Evolutionary conservation across 2,888 invertebrate species (phyloP).

Genomic region (Harmothoe impar): DNA sequence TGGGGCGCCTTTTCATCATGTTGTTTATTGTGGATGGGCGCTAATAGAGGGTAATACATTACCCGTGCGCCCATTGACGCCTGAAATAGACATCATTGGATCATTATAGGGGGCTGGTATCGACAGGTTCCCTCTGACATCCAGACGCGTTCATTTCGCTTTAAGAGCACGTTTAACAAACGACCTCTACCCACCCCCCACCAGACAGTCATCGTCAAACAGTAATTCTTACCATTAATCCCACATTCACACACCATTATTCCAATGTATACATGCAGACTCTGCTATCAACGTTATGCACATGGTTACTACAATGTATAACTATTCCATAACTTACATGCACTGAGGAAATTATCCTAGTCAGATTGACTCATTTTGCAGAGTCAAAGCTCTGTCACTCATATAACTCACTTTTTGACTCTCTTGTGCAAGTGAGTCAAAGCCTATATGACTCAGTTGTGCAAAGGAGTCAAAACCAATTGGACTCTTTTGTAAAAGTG

Average conservation of each 20-base stretch:
- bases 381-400: too few relatives aligned
- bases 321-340: too few relatives aligned
- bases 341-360: too few relatives aligned
- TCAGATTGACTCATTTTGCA: too few relatives aligned
- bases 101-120: constrained; percentile 47
- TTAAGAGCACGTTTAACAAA: constrained; percentile 26
- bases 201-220: neutral
- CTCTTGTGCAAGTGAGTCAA: too few relatives aligned
- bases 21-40: constrained; percentile 38
- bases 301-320: too few relatives aligned
- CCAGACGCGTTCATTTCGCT: neutral
- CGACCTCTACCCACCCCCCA: neutral
- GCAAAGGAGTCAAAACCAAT: too few relatives aligned
- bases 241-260: neutral
- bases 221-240: neutral
- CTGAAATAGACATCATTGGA: constrained; percentile 61
- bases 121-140: constrained; percentile 18
- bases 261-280: neutral
- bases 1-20: constrained; percentile 54
- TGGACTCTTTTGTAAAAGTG: too few relatives aligned
- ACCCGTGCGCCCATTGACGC: constrained; percentile 47
- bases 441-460: too few relatives aligned
- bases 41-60: constrained; percentile 61
- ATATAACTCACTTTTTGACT: too few relatives aligned
- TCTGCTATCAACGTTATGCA: too few relatives aligned